Conservation (phyloP, 2,797 vertebrate species). For the Enteromius afrohamiltoni region DNA sequence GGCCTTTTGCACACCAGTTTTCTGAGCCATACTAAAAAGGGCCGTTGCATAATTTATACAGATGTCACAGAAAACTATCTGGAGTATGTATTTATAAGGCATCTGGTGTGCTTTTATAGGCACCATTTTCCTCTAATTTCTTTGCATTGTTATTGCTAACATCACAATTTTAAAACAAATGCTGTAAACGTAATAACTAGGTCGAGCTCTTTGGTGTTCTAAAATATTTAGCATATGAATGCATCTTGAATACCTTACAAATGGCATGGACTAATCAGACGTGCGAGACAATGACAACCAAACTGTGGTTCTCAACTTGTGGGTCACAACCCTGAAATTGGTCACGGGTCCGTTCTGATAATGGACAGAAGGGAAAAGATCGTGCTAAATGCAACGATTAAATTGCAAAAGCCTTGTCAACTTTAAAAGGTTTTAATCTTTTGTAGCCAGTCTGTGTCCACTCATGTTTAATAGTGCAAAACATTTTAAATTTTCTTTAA, state of each 20-base stretch:
- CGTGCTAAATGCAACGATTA: not conserved
- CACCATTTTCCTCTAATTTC: not conserved
- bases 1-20: slow-evolving; percentile 37
- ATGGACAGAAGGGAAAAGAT: not conserved
- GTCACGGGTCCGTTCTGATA: not conserved
- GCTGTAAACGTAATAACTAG: not conserved
- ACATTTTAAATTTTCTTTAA: not conserved
- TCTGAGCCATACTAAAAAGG: slow-evolving; percentile 29
- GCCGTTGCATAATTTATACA: slow-evolving; percentile 53
- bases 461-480: not conserved
- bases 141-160: slow-evolving; percentile 10
- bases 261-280: not conserved
- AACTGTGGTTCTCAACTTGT: not conserved
- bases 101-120: slow-evolving; percentile 24
- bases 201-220: not conserved
- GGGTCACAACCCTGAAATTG: not conserved
- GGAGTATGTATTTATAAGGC: slow-evolving; percentile 47
- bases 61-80: slow-evolving; percentile 52
- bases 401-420: not conserved
- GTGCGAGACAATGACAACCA: not conserved
- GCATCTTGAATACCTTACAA: not conserved
- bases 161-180: slow-evolving; percentile 14
- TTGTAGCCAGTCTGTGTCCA: not conserved
- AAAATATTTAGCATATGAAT: not conserved
- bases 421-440: not conserved